Conservation (phyloP, 2,113 vertebrate species). For the Crypturellus undulatus region DNA sequence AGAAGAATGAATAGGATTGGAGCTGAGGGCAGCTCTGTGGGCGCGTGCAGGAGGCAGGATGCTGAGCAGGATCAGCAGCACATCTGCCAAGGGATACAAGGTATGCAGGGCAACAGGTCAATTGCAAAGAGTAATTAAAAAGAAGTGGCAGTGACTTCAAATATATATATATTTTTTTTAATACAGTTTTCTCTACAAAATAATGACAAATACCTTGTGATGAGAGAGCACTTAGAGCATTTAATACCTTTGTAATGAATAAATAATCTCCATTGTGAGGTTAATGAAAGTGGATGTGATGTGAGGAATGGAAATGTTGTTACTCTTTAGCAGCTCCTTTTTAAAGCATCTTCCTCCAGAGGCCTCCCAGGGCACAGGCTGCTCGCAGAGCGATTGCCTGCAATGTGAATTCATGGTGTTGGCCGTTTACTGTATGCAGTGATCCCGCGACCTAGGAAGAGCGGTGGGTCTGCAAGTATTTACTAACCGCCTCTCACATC, state of each 20-base stretch:
- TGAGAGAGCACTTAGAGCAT: constrained; percentile 7
- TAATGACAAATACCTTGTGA: constrained; percentile 4
- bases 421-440: neutral
- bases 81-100: neutral
- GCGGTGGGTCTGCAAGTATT: neutral
- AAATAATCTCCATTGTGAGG: constrained; percentile 24
- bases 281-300: neutral
- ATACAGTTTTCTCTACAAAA: constrained; percentile 35
- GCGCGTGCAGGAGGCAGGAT: neutral
- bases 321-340: neutral
- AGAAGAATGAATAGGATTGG: neutral
- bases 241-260: constrained; percentile 47
- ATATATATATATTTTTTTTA: neutral
- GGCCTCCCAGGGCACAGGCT: neutral
- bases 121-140: neutral
- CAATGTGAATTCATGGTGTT: neutral
- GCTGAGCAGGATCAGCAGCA: neutral
- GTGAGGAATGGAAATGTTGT: neutral
- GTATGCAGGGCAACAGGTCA: neutral
- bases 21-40: neutral
- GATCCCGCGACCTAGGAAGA: neutral
- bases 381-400: neutral
- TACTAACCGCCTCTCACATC: neutral
- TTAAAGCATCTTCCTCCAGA: neutral
- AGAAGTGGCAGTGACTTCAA: neutral